phyloP scores from a whole-genome alignment of 1,140 invertebrate genomes.

The Teleopsis dalmanni region DNA sequence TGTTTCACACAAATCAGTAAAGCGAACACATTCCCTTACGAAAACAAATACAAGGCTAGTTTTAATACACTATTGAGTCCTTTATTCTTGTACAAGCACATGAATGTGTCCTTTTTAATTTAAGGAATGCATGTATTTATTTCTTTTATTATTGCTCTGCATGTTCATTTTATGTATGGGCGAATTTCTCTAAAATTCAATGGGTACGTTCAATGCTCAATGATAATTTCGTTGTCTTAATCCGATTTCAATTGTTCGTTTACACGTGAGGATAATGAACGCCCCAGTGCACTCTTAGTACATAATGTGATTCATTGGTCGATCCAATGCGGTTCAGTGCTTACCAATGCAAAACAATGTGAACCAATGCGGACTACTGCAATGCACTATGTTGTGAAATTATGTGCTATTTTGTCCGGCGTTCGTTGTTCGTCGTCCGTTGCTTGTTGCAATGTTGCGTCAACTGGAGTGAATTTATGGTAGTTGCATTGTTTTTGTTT shows the following conservation, averaged over 20 bases:
- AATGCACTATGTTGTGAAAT: too few relatives aligned
- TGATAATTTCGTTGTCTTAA: slow-evolving; percentile 2
- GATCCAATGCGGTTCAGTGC: too few relatives aligned
- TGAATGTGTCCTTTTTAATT: not conserved
- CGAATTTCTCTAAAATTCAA: slow-evolving; percentile 6
- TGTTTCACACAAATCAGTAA: too few relatives aligned
- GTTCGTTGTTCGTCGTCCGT: too few relatives aligned
- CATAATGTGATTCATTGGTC: too few relatives aligned
- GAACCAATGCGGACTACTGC: too few relatives aligned
- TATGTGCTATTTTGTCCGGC: too few relatives aligned
- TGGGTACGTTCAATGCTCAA: slow-evolving; percentile 1
- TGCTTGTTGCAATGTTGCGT: too few relatives aligned
- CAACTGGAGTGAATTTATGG: too few relatives aligned
- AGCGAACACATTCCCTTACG: too few relatives aligned
- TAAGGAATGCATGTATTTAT: not conserved
- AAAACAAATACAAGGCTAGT: not conserved
- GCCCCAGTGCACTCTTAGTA: slow-evolving; percentile 6
- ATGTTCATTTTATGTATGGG: slow-evolving; percentile 4
- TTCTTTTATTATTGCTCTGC: not conserved
- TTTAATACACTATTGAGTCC: not conserved
- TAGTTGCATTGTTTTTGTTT: too few relatives aligned
- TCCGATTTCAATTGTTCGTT: slow-evolving; percentile 11
- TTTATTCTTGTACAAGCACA: not conserved
- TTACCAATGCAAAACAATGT: too few relatives aligned
- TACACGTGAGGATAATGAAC: slow-evolving; percentile 12